Percentiles rank a stretch among this genome's conserved stretches.
These are phyloP conservation scores for Cyphomyrus discorhynchus DNA, from an alignment of 2,113 vertebrate species.

Conservation along the genomic window DNA sequence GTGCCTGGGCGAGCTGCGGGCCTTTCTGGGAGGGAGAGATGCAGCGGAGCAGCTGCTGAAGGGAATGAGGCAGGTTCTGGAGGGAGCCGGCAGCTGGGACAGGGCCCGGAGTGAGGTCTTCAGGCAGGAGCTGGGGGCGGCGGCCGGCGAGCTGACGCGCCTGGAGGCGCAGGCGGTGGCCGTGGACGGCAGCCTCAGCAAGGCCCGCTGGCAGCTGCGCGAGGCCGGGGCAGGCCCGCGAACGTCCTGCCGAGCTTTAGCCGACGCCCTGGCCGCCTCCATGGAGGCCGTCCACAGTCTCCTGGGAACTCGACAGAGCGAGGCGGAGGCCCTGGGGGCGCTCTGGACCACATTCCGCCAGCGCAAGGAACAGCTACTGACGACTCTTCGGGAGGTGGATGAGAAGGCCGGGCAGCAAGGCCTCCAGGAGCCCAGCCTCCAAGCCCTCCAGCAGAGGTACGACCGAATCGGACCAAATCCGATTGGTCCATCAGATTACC, in stretches of 20 bases:
- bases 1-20: constrained; percentile 58
- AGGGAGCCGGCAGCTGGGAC: constrained; percentile 72
- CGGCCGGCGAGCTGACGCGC: constrained; percentile 58
- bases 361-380: constrained; percentile 75
- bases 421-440: constrained; percentile 68
- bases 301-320: constrained; percentile 84
- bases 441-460: constrained; percentile 84
- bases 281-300: constrained; percentile 76
- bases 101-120: constrained; percentile 68
- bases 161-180: constrained; percentile 67
- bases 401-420: constrained; percentile 65
- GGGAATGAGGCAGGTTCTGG: constrained; percentile 65
- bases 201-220: constrained; percentile 78
- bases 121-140: constrained; percentile 56
- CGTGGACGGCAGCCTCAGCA: constrained; percentile 72
- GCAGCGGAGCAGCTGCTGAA: constrained; percentile 47
- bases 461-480: neutral
- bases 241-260: constrained; percentile 73
- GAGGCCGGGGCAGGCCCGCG: constrained; percentile 56
- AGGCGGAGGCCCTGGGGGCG: constrained; percentile 74
- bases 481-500: neutral
- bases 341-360: constrained; percentile 72
- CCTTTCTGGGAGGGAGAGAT: constrained; percentile 62
- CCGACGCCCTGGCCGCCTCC: constrained; percentile 61
- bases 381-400: constrained; percentile 72